Base-by-base conservation (phyloP, 2,113 vertebrate species). In the Centropus bengalensis region DNA sequence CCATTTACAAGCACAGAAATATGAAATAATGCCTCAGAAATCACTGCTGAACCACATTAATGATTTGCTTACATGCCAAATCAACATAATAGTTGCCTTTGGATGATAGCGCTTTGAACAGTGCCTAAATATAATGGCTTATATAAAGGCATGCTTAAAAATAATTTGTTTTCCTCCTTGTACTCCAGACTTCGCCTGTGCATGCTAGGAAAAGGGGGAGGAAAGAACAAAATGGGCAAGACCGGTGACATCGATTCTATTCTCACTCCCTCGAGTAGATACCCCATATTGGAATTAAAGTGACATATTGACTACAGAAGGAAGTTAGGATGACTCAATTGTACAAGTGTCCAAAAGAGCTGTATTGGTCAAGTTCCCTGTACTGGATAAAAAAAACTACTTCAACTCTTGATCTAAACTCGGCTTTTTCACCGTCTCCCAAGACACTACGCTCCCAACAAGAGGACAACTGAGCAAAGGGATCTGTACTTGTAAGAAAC, bases 31-130 rank as follows among this genome's bases (percentile, higher is more conserved):
- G 47, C 68, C 89, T 89, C 82, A 97, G 79, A 96, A 97, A 93
- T 96, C 89, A 93, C 79, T 88, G 75, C 67, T 86, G 82, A 96
- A 93, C 91, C 95, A 91, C 91, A 89, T 93, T 93, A 95, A 96
- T 93, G 32, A 97, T 94, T 81, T 94, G 79, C 64, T 93, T 88
- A 78, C 49, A 36, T 56, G 91, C 89, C 88, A 95, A 78, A 63
- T 90, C 87, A 91, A 91, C 75, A 30, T 90, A 96, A 91, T 88
- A 93, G 91, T 30, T 95, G 85, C 76, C 26, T 95, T 96, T 91
- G 76, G 94, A 93, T 75, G 86, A 91, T 81, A 86, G 17, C 45
- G 44, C 93, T 96, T 91, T 96, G 89, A 96, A 94, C 64, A 45
- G 71, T 68, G 89, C 68, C 85, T 89, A 93, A 96, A 93, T 86